Conservation (phyloP, 2,113 vertebrate species). For the Okapia johnstoni region DNA sequence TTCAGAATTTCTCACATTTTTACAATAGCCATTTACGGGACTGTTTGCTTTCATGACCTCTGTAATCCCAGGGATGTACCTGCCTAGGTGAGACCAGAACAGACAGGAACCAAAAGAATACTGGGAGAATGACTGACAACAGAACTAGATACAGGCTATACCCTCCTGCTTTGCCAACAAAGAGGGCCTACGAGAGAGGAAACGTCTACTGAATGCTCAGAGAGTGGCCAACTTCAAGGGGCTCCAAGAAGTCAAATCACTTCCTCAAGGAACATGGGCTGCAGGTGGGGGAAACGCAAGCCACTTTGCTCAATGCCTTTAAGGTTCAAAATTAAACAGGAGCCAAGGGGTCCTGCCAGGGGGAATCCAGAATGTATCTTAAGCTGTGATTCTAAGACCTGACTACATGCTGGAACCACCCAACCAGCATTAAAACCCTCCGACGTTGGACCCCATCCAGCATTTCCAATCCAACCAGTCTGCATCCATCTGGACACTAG, state of each 20-base stretch:
- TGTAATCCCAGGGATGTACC: neutral
- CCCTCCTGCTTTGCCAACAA: neutral
- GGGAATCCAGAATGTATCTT: neutral
- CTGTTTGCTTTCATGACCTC: neutral
- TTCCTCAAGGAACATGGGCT: neutral
- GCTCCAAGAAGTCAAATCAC: neutral
- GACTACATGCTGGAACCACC: fast-evolving
- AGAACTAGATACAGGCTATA: neutral
- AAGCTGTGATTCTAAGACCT: neutral
- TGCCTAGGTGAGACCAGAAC: neutral
- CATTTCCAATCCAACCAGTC: neutral
- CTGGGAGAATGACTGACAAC: neutral
- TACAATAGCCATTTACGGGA: neutral
- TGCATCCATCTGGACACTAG: fast-evolving
- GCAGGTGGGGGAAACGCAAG: neutral
- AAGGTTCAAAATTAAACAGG: neutral
- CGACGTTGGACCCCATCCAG: fast-evolving
- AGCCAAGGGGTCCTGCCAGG: neutral
- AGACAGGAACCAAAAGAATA: neutral
- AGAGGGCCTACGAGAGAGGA: neutral
- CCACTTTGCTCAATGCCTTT: neutral
- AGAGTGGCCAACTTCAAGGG: neutral
- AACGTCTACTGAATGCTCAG: fast-evolving
- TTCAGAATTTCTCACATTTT: neutral
- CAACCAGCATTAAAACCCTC: neutral